Evolutionary conservation across 2,113 vertebrate species (phyloP).

Genomic region (Oncorhynchus clarkii): DNA sequence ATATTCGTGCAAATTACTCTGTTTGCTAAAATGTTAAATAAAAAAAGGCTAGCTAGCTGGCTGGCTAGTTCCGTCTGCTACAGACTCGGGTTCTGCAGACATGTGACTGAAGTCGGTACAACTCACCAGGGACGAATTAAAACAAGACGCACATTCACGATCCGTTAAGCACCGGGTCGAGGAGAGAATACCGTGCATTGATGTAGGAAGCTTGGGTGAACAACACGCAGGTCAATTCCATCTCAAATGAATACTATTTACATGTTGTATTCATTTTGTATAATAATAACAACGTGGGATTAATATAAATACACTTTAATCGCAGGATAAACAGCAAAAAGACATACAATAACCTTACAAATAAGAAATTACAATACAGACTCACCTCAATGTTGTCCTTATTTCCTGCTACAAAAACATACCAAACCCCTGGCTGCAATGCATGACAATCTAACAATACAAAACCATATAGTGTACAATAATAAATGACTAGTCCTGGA

Average conservation of each 20-base stretch:
- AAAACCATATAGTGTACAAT: neutral
- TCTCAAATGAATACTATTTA: no score
- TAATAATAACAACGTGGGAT: conserved; percentile 20
- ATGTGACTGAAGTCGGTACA: neutral
- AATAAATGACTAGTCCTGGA: conserved; percentile 24
- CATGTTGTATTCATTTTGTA: no score
- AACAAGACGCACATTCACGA: conserved; percentile 28
- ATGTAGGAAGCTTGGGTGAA: neutral
- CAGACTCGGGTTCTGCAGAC: no score
- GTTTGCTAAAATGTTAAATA: no score
- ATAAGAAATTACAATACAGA: conserved; percentile 53
- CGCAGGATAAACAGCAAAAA: conserved; percentile 59
- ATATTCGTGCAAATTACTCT: no score
- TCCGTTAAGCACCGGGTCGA: neutral
- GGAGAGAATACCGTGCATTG: no score
- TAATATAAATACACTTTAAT: conserved; percentile 64
- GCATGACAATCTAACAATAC: conserved; percentile 21
- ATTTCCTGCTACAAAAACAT: conserved; percentile 44
- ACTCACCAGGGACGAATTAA: conserved; percentile 65
- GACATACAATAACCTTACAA: conserved; percentile 49
- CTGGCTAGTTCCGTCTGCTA: no score
- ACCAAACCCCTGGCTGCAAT: neutral
- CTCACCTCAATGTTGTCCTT: neutral
- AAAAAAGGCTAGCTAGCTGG: no score
- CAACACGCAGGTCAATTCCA: no score